Evolutionary conservation across 1,140 invertebrate genomes (phyloP), one percentile per base, ranked within the genome.

Genomic region (Drosophila oshimai): DNA sequence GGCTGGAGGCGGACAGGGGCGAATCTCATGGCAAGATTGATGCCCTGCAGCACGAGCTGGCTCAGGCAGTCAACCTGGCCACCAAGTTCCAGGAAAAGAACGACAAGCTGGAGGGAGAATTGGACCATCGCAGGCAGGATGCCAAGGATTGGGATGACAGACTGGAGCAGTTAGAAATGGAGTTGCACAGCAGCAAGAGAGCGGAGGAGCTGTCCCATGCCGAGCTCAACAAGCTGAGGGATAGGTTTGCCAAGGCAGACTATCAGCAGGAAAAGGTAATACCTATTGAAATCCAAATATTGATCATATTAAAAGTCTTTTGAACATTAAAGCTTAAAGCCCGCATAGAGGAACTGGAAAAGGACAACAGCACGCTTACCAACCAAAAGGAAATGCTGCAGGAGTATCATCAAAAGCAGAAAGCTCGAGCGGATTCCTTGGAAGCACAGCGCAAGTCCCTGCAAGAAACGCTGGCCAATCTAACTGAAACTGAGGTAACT

Each of bases 361-460:
- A 89, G 34, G 80, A 89, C 5, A 79, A 72, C 6, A 53, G 33
- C 15, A 83, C 78, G 12, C 28, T 89, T 4, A 74, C 47, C 2
- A 67, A 89, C 12, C 78, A 90, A 15, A 89, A 91, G 46, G 89
- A 90, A 57, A 86, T 87, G 73, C 47, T 89, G 17, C 86, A 91
- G 20, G 89, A 90, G 3, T 89, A 78, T 53, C 87, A 90, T 50
- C 86, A 90, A 18, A 90, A 89, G 41, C 87, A 90, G 34, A 90
- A 89, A 22, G 29, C 60, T 0, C 70, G 89, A 5, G 83, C 87
- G 0, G 89, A 90, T 41, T 31, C 60, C 4, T 37, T 90, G 3
- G 89, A 90, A 54, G 12, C 31, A 0, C 89, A 90, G 37, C 71
- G 73, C 3, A 90, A 90, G 36, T 68, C 83, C 1, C 6, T 90